Conservation (phyloP, 2,888 invertebrate genomes). For the Cactoblastis cactorum region DNA sequence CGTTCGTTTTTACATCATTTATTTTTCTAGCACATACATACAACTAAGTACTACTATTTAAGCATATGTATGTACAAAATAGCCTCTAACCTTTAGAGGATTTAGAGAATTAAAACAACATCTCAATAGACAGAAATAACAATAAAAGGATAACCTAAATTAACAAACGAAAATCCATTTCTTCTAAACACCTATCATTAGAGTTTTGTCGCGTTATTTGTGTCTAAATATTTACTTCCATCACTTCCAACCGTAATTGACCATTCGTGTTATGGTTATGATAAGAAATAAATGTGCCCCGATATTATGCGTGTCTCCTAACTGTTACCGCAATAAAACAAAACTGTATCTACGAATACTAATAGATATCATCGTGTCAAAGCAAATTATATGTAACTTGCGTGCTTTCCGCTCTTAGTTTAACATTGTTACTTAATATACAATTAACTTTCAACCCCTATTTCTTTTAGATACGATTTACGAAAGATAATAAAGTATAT, state of each 20-base stretch:
- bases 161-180: conserved; percentile 1
- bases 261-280: not conserved
- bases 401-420: too few relatives aligned
- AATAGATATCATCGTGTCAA: not conserved
- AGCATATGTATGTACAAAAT: too few relatives aligned
- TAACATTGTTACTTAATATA: too few relatives aligned
- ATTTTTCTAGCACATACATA: too few relatives aligned
- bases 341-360: not conserved
- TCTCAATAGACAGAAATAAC: not conserved
- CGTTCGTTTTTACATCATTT: not conserved
- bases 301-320: conserved; percentile 2
- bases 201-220: not conserved
- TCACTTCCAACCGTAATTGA: not conserved
- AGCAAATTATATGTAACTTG: too few relatives aligned
- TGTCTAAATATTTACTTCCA: conserved; percentile 2
- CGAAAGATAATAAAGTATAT: too few relatives aligned
- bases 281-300: not conserved
- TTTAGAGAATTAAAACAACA: too few relatives aligned
- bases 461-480: too few relatives aligned
- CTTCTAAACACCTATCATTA: conserved; percentile 2
- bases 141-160: not conserved
- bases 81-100: too few relatives aligned
- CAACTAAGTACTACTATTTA: too few relatives aligned
- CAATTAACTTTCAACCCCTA: too few relatives aligned
- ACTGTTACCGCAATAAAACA: not conserved